Percentiles rank a stretch among this genome's conserved stretches.
Conservation (phyloP, 2,113 vertebrate genomes). For the Arenaria interpres region DNA sequence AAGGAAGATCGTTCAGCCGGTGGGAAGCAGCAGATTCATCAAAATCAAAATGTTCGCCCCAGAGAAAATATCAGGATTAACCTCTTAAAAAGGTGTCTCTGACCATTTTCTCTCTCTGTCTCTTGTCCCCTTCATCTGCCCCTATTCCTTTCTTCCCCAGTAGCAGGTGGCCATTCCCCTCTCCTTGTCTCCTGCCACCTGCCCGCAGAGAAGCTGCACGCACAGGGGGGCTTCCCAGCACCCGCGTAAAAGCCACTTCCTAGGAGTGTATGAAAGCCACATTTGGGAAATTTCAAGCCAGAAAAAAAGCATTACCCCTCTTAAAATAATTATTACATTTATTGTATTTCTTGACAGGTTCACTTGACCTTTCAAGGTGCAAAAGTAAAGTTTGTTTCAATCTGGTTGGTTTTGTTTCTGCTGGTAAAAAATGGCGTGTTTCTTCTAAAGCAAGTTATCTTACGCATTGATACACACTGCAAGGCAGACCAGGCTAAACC, state of each 20-base stretch:
- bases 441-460: background rate
- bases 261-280: background rate
- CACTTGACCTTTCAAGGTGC: background rate
- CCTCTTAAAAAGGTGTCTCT: background rate
- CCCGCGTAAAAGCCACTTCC: background rate
- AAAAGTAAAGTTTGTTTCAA: background rate
- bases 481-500: background rate
- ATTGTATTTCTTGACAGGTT: background rate
- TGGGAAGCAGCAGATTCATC: background rate
- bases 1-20: background rate
- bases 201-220: background rate
- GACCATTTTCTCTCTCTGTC: background rate
- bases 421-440: rapidly evolving
- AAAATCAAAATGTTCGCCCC: background rate
- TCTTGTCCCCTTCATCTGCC: background rate
- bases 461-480: background rate
- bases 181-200: background rate
- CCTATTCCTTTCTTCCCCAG: background rate
- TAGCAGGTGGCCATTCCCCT: background rate
- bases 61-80: background rate
- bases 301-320: background rate
- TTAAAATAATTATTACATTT: background rate
- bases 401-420: no score
- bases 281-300: background rate
- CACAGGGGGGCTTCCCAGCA: background rate